Conservation (phyloP, 2,888 invertebrate species). For the Punctoribates punctum region DNA sequence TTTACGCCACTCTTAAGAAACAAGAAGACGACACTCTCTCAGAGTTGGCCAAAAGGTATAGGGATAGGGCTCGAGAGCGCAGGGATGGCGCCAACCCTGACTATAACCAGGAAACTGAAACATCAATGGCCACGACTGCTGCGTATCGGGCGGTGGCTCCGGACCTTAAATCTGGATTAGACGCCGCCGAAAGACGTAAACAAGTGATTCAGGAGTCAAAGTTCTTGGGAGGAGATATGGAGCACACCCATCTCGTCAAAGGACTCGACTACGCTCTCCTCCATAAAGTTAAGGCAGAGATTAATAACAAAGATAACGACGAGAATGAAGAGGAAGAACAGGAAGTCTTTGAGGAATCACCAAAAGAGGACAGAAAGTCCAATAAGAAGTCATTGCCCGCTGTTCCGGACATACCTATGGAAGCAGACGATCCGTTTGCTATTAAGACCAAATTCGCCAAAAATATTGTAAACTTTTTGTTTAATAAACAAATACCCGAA, state of each 20-base stretch:
- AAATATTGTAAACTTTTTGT: slow-evolving; percentile 50
- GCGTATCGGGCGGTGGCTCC: slow-evolving; percentile 93
- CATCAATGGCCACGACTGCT: slow-evolving; percentile 67
- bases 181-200: slow-evolving; percentile 87
- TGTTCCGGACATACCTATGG: slow-evolving; percentile 41
- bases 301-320: slow-evolving; percentile 39
- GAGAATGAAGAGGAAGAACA: slow-evolving; percentile 63
- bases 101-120: slow-evolving; percentile 70
- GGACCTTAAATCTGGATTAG: slow-evolving; percentile 82
- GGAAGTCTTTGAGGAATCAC: slow-evolving; percentile 49
- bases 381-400: slow-evolving; percentile 33
- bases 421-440: slow-evolving; percentile 45
- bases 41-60: slow-evolving; percentile 86
- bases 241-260: slow-evolving; percentile 99
- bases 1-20: slow-evolving; percentile 87
- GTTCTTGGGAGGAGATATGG: slow-evolving; percentile 99
- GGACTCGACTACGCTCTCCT: slow-evolving; percentile 87
- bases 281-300: slow-evolving; percentile 66
- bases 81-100: slow-evolving; percentile 76
- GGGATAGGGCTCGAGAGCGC: slow-evolving; percentile 80
- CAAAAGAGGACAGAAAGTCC: slow-evolving; percentile 40
- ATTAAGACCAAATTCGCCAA: slow-evolving; percentile 43
- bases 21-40: slow-evolving; percentile 80
- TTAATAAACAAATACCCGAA: slow-evolving; percentile 60
- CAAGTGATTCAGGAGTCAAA: slow-evolving; percentile 97